Evolutionary conservation across 1,140 invertebrate species (phyloP).

Genomic region (Drosophila hydei): DNA sequence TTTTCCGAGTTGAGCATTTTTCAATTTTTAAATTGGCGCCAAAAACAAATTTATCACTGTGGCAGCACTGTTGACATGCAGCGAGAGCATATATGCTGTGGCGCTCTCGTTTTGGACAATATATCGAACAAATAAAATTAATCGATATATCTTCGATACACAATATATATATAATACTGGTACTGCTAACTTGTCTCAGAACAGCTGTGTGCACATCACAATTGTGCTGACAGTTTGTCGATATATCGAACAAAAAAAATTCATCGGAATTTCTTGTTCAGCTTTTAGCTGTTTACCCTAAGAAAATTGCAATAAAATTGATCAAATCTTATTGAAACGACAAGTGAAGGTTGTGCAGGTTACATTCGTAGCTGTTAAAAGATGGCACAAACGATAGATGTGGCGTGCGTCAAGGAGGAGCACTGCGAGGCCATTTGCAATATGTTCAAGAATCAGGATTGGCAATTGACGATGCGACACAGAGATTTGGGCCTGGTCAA

Average conservation of each 20-base stretch:
- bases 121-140: too few relatives aligned
- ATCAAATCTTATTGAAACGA: conserved; percentile 2
- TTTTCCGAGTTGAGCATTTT: background rate
- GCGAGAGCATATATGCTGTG: too few relatives aligned
- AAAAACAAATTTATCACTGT: background rate
- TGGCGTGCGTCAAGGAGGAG: conserved; percentile 42
- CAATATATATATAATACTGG: too few relatives aligned
- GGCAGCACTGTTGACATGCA: background rate
- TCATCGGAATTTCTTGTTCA: conserved; percentile 29
- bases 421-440: conserved; percentile 43
- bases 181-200: conserved; percentile 16
- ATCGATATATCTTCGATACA: too few relatives aligned
- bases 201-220: conserved; percentile 27
- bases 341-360: background rate
- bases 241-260: conserved; percentile 29
- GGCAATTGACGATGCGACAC: conserved; percentile 36
- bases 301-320: conserved; percentile 6
- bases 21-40: conserved; percentile 1
- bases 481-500: conserved; percentile 38
- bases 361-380: background rate
- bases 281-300: conserved; percentile 36
- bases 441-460: conserved; percentile 40
- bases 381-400: conserved; percentile 41
- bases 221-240: conserved; percentile 20
- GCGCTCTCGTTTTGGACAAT: too few relatives aligned